phyloP scores from a whole-genome alignment of 2,888 invertebrate genomes.

The Apamea crenata region DNA sequence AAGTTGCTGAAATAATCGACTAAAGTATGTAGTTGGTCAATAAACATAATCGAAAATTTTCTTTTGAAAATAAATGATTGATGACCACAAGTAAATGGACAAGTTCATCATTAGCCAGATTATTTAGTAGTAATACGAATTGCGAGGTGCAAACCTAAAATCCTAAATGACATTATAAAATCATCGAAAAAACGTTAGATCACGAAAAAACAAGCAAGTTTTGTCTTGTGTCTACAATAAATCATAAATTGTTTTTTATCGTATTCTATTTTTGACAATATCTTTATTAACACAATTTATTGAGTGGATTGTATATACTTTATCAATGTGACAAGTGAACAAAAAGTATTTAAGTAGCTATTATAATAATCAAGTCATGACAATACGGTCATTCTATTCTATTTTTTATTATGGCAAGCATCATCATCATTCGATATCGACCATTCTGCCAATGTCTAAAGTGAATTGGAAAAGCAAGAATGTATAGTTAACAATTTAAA shows the following conservation, averaged over 20 bases:
- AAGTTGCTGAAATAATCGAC: slow-evolving; percentile 14
- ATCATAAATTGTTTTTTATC: slow-evolving; percentile 4
- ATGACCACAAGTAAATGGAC: slow-evolving; percentile 29
- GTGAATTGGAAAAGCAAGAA: too few species aligned
- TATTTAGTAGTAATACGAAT: not conserved
- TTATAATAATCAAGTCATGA: not conserved
- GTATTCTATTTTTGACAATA: not conserved
- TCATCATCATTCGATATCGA: too few species aligned
- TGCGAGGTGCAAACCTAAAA: slow-evolving; percentile 1
- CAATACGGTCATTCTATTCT: not conserved
- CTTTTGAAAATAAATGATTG: slow-evolving; percentile 29
- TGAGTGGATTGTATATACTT: too few species aligned
- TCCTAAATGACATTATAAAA: not conserved
- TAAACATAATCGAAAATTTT: not conserved
- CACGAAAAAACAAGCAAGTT: not conserved
- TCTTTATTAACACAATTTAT: not conserved
- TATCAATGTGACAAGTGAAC: not conserved
- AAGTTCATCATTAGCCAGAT: slow-evolving; percentile 7
- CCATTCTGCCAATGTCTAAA: too few species aligned
- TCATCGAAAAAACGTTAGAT: not conserved
- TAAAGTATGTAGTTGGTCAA: slow-evolving; percentile 4
- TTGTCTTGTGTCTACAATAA: slow-evolving; percentile 6
- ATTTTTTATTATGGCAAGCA: too few species aligned
- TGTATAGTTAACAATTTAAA: too few species aligned
- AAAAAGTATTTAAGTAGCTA: not conserved